Conservation (phyloP, 1,140 invertebrate genomes). For the Steinernema feltiae region DNA sequence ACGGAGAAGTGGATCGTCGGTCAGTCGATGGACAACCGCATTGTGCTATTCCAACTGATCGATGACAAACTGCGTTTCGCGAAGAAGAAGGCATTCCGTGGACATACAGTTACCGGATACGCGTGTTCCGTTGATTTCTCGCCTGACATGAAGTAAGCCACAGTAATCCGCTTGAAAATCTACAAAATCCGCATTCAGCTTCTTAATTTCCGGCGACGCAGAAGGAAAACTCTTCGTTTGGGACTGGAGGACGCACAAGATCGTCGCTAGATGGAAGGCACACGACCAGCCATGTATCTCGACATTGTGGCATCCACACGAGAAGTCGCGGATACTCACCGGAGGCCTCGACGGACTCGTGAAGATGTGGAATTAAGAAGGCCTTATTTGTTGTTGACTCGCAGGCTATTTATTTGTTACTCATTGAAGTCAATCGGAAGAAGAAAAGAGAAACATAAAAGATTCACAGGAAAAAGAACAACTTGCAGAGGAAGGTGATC, state of each 20-base stretch:
- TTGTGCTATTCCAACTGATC: conserved; percentile 91
- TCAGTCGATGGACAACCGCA: conserved; percentile 98
- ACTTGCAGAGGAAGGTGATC: neutral
- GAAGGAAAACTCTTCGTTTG: conserved; percentile 97
- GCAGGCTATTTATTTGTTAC: conserved; percentile 20
- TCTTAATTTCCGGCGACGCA: conserved; percentile 95
- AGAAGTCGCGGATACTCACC: conserved; percentile 88
- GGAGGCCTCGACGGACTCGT: conserved; percentile 97
- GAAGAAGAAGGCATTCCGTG: conserved; percentile 91
- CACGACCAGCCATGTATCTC: conserved; percentile 94
- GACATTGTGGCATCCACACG: conserved; percentile 95
- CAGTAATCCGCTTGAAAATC: conserved; percentile 21
- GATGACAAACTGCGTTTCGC: conserved; percentile 77
- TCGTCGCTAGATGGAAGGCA: conserved; percentile 97
- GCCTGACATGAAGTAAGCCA: conserved; percentile 84
- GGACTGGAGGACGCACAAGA: conserved; percentile 84
- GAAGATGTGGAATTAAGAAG: conserved; percentile 87
- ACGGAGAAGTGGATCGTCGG: conserved; percentile 96
- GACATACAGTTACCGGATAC: conserved; percentile 97
- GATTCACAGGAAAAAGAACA: neutral
- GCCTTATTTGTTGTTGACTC: conserved; percentile 20
- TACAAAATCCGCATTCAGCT: conserved; percentile 65
- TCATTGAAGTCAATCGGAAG: neutral
- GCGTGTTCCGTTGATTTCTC: conserved; percentile 94
- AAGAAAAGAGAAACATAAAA: neutral